Percentiles rank a stretch among this genome's conserved stretches.
Conservation (phyloP, 2,888 invertebrate genomes). For the Clivina fossor region DNA sequence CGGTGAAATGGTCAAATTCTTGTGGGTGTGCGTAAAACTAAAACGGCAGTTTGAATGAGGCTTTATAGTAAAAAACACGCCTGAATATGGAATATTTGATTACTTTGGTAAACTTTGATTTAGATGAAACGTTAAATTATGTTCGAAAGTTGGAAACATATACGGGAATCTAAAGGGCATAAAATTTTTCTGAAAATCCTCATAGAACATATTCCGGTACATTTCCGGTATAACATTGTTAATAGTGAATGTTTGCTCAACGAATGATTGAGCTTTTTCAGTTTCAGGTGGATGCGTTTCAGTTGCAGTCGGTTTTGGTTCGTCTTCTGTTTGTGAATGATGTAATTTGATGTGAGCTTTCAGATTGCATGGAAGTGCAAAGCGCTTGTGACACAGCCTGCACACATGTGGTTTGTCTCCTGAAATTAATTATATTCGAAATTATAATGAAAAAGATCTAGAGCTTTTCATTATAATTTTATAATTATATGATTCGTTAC, state of each 20-base stretch:
- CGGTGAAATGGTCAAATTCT: no score
- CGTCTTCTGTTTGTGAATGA: conserved; percentile 25
- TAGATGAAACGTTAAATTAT: conserved; percentile 29
- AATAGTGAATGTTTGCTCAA: conserved; percentile 23
- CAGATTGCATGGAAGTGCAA: conserved; percentile 43
- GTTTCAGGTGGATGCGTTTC: neutral
- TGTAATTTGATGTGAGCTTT: conserved; percentile 43
- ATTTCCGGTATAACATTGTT: conserved; percentile 27
- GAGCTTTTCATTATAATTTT: no score
- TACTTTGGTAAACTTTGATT: conserved; percentile 28
- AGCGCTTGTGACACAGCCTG: conserved; percentile 42
- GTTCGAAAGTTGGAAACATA: conserved; percentile 28
- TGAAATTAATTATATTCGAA: conserved; percentile 35
- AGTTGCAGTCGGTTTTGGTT: neutral
- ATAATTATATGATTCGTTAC: no score
- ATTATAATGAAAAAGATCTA: no score
- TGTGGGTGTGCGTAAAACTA: no score
- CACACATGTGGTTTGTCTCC: conserved; percentile 41
- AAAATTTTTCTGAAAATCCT: conserved; percentile 32
- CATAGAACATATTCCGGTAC: conserved; percentile 25
- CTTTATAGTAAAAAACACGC: no score
- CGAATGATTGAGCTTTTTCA: conserved; percentile 13
- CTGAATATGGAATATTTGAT: no score
- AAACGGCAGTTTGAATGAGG: no score
- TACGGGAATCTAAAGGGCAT: conserved; percentile 23